A percentile compares a stretch with the other conserved stretches of the same genome.
These are phyloP conservation scores for Epinephelus fuscoguttatus DNA, from an alignment of 2,113 vertebrate genomes.

Conservation along the genomic window DNA sequence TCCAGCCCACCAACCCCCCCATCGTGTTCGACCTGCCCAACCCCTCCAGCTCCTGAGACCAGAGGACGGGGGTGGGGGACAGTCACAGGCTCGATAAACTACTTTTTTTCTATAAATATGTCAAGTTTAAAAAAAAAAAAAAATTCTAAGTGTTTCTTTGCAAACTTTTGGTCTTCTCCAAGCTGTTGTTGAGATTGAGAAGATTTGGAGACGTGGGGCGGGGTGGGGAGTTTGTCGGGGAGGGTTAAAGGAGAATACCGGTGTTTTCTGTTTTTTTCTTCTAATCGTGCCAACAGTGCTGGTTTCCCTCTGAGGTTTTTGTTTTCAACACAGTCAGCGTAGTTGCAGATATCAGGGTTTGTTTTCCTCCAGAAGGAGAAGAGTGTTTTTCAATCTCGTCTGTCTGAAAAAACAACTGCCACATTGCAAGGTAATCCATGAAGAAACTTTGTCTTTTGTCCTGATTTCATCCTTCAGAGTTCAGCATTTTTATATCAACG, in stretches of 20 bases:
- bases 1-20: conserved; percentile 97
- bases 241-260: conserved; percentile 73
- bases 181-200: conserved; percentile 83
- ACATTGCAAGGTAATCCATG: background rate
- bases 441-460: conserved; percentile 2
- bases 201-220: conserved; percentile 58
- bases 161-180: conserved; percentile 86
- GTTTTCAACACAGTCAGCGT: background rate
- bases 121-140: conserved; percentile 66
- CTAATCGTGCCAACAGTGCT: conserved; percentile 51
- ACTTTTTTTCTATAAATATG: conserved; percentile 88
- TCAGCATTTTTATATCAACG: background rate
- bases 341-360: conserved; percentile 20
- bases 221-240: conserved; percentile 12
- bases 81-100: conserved; percentile 56
- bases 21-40: conserved; percentile 99
- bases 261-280: conserved; percentile 18
- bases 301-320: background rate
- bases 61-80: conserved; percentile 45
- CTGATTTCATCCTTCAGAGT: background rate
- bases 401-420: background rate
- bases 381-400: background rate
- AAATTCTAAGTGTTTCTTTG: conserved; percentile 87
- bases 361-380: conserved; percentile 11
- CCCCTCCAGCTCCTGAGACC: conserved; percentile 93